Conservation (phyloP, 2,797 vertebrate species). For the Choloepus didactylus region DNA sequence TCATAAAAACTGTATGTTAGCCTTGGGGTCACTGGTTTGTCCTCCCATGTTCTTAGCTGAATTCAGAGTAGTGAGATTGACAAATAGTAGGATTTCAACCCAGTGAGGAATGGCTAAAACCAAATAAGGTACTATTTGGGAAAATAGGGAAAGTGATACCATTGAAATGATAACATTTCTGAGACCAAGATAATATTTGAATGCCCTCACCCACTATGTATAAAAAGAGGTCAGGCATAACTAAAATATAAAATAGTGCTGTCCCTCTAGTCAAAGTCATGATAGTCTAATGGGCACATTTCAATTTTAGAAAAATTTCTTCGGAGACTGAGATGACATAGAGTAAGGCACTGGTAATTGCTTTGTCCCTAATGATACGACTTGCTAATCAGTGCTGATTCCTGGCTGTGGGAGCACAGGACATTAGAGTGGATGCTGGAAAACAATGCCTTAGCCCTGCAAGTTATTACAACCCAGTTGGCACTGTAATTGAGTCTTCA, state of each 20-base stretch:
- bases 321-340: not conserved
- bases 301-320: not conserved
- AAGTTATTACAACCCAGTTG: too few species aligned
- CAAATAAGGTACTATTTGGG: not conserved
- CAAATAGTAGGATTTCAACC: not conserved
- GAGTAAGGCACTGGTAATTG: fast-evolving
- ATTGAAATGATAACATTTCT: not conserved
- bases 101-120: not conserved
- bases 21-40: not conserved
- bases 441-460: too few species aligned
- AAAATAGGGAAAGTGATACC: not conserved
- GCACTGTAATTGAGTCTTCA: too few species aligned
- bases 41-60: not conserved
- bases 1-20: not conserved
- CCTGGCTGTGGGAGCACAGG: not conserved
- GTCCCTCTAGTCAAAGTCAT: not conserved
- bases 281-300: not conserved
- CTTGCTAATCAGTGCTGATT: not conserved
- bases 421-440: too few species aligned
- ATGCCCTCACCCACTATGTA: fast-evolving
- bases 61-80: not conserved
- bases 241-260: not conserved
- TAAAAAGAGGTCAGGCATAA: not conserved
- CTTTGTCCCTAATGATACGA: not conserved
- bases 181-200: not conserved